Conservation (phyloP, 1,140 invertebrate genomes). For the Cotesia typhae region DNA sequence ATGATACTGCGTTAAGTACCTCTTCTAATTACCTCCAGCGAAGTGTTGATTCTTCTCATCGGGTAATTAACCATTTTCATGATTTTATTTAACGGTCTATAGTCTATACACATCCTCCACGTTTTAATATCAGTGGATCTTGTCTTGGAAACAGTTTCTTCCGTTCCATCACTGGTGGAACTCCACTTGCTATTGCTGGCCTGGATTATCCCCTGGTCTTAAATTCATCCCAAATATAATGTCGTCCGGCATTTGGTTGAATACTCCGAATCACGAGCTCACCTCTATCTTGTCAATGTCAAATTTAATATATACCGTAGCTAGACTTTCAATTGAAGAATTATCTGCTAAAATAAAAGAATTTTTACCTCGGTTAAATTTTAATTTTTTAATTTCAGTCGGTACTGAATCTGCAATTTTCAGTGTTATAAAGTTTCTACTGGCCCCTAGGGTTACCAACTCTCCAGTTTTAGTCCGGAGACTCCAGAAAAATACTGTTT, state of each 20-base stretch:
- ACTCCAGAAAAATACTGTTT: too few relatives aligned
- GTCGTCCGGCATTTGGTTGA: neutral
- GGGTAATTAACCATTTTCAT: slow-evolving; percentile 6
- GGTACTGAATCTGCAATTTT: neutral
- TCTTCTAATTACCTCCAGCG: neutral
- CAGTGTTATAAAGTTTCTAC: neutral
- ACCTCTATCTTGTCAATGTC: neutral
- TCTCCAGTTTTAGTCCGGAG: too few relatives aligned
- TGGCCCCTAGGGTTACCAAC: neutral
- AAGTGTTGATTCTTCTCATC: neutral
- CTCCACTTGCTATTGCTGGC: too few relatives aligned
- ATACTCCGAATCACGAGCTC: neutral
- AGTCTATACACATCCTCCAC: neutral
- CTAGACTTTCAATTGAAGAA: neutral
- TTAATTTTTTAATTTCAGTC: neutral
- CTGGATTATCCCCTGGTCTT: neutral
- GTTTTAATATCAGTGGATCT: neutral
- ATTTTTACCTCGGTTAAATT: too few relatives aligned
- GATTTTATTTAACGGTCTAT: neutral
- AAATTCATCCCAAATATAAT: neutral
- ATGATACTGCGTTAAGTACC: neutral
- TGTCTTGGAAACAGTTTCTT: neutral
- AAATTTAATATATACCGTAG: neutral
- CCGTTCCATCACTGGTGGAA: neutral
- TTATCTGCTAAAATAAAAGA: neutral